phyloP scores from a whole-genome alignment of 2,797 vertebrate genomes.

The Decapterus maruadsi region DNA sequence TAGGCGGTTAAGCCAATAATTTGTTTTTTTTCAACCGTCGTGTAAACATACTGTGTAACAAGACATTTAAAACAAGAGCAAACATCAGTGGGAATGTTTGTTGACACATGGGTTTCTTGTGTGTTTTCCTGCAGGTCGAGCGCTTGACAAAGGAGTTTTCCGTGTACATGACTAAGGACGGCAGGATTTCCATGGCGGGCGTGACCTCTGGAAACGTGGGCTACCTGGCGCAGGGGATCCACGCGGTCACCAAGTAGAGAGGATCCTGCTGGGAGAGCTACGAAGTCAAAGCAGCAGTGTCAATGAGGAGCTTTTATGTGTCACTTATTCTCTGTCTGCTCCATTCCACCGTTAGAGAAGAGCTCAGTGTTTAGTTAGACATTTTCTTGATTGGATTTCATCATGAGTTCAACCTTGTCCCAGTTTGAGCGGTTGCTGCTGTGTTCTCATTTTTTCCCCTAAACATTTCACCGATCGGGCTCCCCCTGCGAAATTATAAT shows the following conservation, averaged over 20 bases:
- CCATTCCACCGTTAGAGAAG: constrained; percentile 62
- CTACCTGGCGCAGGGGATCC: constrained; percentile 94
- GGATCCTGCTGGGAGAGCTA: constrained; percentile 46
- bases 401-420: constrained; percentile 45
- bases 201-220: constrained; percentile 93
- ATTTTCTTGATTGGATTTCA: constrained; percentile 61
- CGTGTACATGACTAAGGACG: constrained; percentile 98
- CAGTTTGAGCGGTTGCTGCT: constrained; percentile 28
- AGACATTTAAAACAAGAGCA: too few relatives aligned
- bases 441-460: not conserved
- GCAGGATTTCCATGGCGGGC: constrained; percentile 96
- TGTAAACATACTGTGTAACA: too few relatives aligned
- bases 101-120: not conserved
- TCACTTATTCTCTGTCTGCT: constrained; percentile 54
- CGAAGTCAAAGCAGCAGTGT: constrained; percentile 54
- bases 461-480: constrained; percentile 33
- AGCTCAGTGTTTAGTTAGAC: constrained; percentile 48
- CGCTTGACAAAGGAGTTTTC: constrained; percentile 95
- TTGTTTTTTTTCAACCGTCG: too few relatives aligned
- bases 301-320: constrained; percentile 41
- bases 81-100: not conserved
- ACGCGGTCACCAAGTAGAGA: constrained; percentile 93
- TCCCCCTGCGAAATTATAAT: constrained; percentile 41
- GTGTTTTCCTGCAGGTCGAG: constrained; percentile 87
- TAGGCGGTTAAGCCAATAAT: too few relatives aligned